A percentile compares a stretch with the other conserved stretches of the same genome.
These are phyloP conservation scores for Bemisia tabaci DNA, from an alignment of 1,140 invertebrate genomes.

Conservation along the genomic window DNA sequence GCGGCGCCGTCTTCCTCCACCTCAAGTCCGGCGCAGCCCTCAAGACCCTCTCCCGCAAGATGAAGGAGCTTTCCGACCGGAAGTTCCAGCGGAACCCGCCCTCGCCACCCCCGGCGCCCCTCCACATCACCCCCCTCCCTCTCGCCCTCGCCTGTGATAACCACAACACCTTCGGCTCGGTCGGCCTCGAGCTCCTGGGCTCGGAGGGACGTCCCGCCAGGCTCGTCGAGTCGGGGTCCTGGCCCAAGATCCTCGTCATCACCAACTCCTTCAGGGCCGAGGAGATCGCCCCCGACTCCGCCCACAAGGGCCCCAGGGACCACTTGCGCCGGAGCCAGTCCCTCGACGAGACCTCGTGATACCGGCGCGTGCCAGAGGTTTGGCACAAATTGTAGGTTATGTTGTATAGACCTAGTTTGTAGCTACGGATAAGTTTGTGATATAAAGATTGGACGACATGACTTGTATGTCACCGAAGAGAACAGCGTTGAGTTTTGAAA, in stretches of 20 bases:
- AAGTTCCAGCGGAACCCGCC: background rate
- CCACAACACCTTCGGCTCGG: background rate
- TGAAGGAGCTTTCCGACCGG: background rate
- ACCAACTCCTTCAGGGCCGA: background rate
- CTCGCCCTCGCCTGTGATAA: background rate
- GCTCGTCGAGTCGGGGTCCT: background rate
- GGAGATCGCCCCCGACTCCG: background rate
- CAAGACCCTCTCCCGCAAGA: background rate
- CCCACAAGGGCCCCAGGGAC: background rate
- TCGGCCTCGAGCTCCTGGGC: too few relatives aligned
- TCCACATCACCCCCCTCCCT: background rate
- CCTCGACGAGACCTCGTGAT: background rate
- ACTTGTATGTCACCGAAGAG: too few relatives aligned
- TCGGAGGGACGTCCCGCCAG: background rate
- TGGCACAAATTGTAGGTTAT: too few relatives aligned
- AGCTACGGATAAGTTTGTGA: too few relatives aligned
- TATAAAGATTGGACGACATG: too few relatives aligned
- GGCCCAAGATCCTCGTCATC: background rate
- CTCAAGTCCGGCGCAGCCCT: background rate
- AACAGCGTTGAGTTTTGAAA: too few relatives aligned
- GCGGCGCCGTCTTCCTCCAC: background rate
- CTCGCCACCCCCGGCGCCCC: background rate
- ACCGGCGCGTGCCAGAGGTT: too few relatives aligned
- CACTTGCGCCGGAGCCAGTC: background rate
- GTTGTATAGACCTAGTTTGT: too few relatives aligned